Evolutionary conservation across 2,888 invertebrate genomes (phyloP), one percentile per base, ranked within the genome.

Genomic region (Plagodis pulveraria): DNA sequence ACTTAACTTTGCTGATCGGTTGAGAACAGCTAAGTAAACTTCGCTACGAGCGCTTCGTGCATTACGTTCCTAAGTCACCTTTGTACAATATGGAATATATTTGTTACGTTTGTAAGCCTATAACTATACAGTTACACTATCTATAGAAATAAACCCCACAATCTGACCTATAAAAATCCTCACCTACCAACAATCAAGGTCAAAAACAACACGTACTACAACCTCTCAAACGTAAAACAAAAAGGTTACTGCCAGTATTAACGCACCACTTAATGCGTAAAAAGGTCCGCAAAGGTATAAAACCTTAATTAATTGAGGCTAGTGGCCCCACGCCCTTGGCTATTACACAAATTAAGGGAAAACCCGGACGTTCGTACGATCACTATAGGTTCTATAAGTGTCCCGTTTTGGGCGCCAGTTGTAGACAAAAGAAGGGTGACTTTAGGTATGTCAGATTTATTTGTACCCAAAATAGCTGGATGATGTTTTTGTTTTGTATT

Each of bases 251-350:
- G 47, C 60, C 44, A 35, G 43, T 44, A 59, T 59, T 48, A 55
- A 55, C 43, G 44, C 40, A 6, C 48, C 34, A 59, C 60, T 56
- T 56, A 60, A 56, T 56, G 41, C 56, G 60, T 60, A 56, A 61
- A 60, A 61, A 61, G 60, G 52, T 50, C 52, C 52, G 49, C 56
- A 56, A 56, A 56, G 60, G 48, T 56, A 56, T 61, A 61, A 60
- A 61, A 49, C 52, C 56, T 61, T 61, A 61, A 61, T 61, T 61
- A 61, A 61, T 61, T 56, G 52, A 35, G 49, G 49, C 56, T 60
- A 56, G 55, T 56, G 40, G 55, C 51, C 58, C 48, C 54, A 56
- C 60, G 49, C 56, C 60, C 56, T 52, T 56, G 48, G 35, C 60
- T 56, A 49, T 61, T 61, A 56, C 60, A 61, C 60, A 56, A 56